Base-by-base conservation (phyloP, 2,113 vertebrate species). In the Alosa alosa region DNA sequence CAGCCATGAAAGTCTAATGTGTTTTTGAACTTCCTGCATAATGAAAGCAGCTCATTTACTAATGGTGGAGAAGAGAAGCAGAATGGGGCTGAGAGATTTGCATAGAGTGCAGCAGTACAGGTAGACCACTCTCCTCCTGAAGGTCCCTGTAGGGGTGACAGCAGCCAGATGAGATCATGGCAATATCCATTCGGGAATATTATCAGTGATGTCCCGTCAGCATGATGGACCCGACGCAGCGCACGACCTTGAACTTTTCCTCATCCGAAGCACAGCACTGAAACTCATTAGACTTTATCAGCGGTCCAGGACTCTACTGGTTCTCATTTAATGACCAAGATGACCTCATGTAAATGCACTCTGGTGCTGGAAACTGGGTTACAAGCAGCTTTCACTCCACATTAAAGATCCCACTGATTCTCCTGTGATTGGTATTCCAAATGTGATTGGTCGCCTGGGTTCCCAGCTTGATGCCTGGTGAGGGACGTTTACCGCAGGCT, bases 171-270 rank as follows among this genome's bases (percentile, higher is more conserved):
- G 72, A 78, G 31, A 36, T 78, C 72, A 78, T 41, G 36, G 84
- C 92, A 92, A 93, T 93, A 91, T 88, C 92, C 90, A 90, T 91
- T 89, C 87, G 91, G 92, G 92, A 93, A 90, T 92, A 93, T 92
- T 91, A 92, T 87, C 86, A 90, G 89, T 88, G 87, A 86, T 88
- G 89, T 89, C 89, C 81, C 18, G 81, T 86, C 17, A 90, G 91
- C 93, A 93, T 93, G 90, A 93, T 92, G 90, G 72, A 78, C 72
- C 13, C 15, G 5, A 41, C 31, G 72, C 72, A 4, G 72, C 10
- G 15, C 9, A 4, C 72, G 72, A 78, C 72, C 72, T 41, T 78
- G 72, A 78, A 78, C 72, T 78, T 78, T 78, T 10, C 72, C 72
- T 78, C 10, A 78, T 31, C 72, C 36, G 13, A 78, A 78, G 39